Evolutionary conservation across 2,113 vertebrate species (phyloP), one percentile per base, ranked within the genome.

Genomic region (Eira barbara): DNA sequence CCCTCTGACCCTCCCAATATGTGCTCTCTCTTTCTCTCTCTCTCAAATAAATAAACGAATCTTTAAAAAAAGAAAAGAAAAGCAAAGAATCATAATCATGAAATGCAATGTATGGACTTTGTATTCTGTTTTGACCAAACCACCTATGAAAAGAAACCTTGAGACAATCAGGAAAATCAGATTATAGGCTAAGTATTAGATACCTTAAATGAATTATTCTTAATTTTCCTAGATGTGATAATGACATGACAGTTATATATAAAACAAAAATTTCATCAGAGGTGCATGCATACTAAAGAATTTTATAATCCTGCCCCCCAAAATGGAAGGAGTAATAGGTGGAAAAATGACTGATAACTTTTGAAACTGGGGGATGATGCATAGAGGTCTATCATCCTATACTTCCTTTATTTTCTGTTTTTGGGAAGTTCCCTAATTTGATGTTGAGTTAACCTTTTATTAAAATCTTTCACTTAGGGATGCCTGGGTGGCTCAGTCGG

Each of bases 221-320:
- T 97, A 49, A 93, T 76, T 88, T 76, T 69, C 57, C 94, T 96
- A 65, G 21, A 76, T 89, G 11, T 81, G 10, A 67, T 49, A 45
- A 92, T 84, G 73, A 27, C 23, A n/a, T 59, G 25, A 29, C 4
- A 65, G 27, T 87, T 96, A 88, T 7, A n/a, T 59, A 69, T 57
- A 36, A 96, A 95, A 91, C 63, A 67, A 93, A 93, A 92, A 79
- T 67, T 14, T 89, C 69, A 83, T 91, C 23, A 65, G 31, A 88
- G 45, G 17, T 83, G 4, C 15, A 92, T 59, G 5, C 23, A 92
- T 52, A 81, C 2, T 69, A n/a, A 97, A 93, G 23, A 96, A 84
- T 83, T 91, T 57, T 71, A 36, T 73, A 91, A 86, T 96, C 45
- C 27, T 76, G 20, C 20, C 17, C 65, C 42, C 47, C 63, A 88